phyloP scores from a whole-genome alignment of 1,140 invertebrate species.

The Macrotrachela quadricornifera region DNA sequence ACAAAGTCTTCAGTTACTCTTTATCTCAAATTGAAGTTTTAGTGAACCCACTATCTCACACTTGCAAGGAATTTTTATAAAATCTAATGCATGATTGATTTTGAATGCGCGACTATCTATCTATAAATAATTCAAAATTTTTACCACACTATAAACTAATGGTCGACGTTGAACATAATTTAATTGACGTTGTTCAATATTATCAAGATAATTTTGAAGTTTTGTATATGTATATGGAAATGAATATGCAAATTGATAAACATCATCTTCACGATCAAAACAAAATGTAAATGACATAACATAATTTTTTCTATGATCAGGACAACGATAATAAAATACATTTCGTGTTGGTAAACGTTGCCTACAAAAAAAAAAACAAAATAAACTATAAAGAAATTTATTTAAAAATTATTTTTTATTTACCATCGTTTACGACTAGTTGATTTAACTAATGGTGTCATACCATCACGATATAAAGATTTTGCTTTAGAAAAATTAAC shows the following conservation, averaged over 20 bases:
- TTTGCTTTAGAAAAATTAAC: slow-evolving; percentile 81
- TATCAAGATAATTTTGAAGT: slow-evolving; percentile 56
- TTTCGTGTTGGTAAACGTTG: slow-evolving; percentile 53
- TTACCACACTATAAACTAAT: slow-evolving; percentile 47
- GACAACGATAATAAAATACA: slow-evolving; percentile 76
- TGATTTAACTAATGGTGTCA: slow-evolving; percentile 79
- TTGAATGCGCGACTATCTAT: no score
- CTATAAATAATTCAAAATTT: no score
- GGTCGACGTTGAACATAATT: slow-evolving; percentile 43
- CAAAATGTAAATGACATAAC: slow-evolving; percentile 77
- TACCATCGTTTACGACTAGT: slow-evolving; percentile 72
- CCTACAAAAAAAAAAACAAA: slow-evolving; percentile 12
- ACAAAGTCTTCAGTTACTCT: no score
- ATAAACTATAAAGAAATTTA: background rate
- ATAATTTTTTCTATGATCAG: slow-evolving; percentile 67
- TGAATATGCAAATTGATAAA: slow-evolving; percentile 74
- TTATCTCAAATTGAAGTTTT: no score
- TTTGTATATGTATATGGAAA: slow-evolving; percentile 81
- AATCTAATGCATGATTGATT: no score
- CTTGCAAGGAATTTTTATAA: no score
- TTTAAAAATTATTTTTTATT: no score
- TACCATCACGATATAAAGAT: slow-evolving; percentile 63
- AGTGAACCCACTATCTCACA: no score
- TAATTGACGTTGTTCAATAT: slow-evolving; percentile 43
- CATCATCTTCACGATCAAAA: slow-evolving; percentile 70